These are phyloP conservation scores for Nemurella pictetii DNA, from an alignment of 2,888 invertebrate species.

Conservation along the genomic window DNA sequence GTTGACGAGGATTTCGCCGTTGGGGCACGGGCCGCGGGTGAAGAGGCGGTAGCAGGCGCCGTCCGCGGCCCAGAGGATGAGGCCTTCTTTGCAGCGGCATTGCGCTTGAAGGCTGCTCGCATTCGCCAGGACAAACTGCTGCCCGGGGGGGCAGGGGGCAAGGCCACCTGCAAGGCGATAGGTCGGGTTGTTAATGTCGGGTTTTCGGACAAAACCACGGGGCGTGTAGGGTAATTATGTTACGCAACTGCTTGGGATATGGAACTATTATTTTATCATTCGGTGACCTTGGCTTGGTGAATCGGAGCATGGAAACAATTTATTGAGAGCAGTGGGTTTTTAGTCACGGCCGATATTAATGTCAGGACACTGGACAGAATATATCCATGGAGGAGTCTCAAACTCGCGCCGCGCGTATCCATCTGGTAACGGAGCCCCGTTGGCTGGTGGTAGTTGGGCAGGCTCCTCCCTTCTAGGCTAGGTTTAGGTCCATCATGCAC, in stretches of 20 bases:
- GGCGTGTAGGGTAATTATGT: neutral
- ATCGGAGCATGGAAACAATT: neutral
- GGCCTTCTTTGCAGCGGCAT: constrained; percentile 71
- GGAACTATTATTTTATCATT: neutral
- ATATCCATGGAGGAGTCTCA: too few species aligned
- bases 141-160: constrained; percentile 76
- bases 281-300: neutral
- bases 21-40: constrained; percentile 74
- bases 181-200: neutral
- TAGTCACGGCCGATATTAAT: too few species aligned
- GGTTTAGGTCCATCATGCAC: too few species aligned
- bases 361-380: too few species aligned
- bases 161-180: constrained; percentile 61
- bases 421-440: constrained; percentile 75
- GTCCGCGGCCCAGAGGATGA: constrained; percentile 62
- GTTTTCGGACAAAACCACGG: neutral
- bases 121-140: constrained; percentile 64
- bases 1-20: constrained; percentile 63
- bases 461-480: too few species aligned
- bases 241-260: neutral
- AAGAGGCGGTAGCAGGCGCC: constrained; percentile 76
- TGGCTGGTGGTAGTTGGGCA: constrained; percentile 74
- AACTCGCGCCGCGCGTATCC: too few species aligned
- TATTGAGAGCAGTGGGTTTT: too few species aligned
- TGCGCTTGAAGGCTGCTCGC: constrained; percentile 53